Percentiles rank a stretch among this genome's conserved stretches.
Conservation (phyloP, 2,888 invertebrate species). For the Meteorus colon region DNA sequence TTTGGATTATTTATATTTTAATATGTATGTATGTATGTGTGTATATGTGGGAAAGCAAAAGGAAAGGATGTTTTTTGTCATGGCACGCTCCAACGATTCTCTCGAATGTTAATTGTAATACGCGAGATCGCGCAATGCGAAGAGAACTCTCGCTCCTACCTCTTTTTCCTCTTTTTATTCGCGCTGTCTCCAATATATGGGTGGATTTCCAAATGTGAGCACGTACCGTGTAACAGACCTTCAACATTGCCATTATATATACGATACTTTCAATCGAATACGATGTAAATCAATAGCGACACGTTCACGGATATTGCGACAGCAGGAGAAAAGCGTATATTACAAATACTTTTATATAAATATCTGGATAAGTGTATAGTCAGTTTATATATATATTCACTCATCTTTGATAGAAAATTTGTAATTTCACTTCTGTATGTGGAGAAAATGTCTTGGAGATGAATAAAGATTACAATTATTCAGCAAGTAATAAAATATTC, state of each 20-base stretch:
- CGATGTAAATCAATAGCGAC: conserved; percentile 54
- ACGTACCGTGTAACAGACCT: conserved; percentile 55
- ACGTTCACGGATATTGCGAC: conserved; percentile 52
- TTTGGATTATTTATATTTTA: neutral
- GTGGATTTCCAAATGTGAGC: conserved; percentile 36
- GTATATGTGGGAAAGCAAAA: neutral
- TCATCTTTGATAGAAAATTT: neutral
- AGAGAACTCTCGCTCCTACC: neutral
- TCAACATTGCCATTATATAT: conserved; percentile 48
- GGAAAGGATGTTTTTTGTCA: conserved; percentile 36
- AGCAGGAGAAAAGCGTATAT: conserved; percentile 31
- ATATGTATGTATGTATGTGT: neutral
- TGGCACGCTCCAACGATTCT: conserved; percentile 45
- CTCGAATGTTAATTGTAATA: conserved; percentile 52
- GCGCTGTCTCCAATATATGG: conserved; percentile 1
- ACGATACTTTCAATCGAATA: conserved; percentile 52
- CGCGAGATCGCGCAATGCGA: conserved; percentile 28
- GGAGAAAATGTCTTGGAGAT: neutral
- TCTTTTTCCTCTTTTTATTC: conserved; percentile 4
- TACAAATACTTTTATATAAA: conserved; percentile 10
- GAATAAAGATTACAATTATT: neutral
- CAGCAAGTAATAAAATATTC: too few species aligned
- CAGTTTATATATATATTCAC: neutral
- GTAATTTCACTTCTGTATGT: neutral
- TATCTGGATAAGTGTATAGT: neutral